Evolutionary conservation across 2,888 invertebrate species (phyloP), one percentile per base, ranked within the genome.

Genomic region (Nymphalis c-album): DNA sequence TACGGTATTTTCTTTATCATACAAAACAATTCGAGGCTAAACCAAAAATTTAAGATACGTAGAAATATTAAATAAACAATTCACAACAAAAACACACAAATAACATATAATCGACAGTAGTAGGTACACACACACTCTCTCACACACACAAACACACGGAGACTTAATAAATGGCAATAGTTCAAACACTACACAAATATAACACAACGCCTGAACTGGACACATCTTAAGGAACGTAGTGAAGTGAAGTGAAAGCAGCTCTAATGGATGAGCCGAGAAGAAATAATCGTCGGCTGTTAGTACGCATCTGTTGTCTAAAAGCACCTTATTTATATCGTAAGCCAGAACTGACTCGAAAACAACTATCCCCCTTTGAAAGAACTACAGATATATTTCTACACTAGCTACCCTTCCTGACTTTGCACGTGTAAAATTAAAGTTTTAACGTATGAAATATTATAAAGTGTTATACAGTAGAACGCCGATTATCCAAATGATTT

Each of bases 231-330:
- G 63, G 60, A 55, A 35, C 58, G 62, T 55, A 55, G 63, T 47
- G 65, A 63, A 60, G 63, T 47, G 65, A 63, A 60, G 68, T 63
- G 68, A 63, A 70, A 31, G 57, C 35, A 68, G 65, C 65, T 60
- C 68, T 71, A 71, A 71, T 71, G 70, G 70, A 68, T 68, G 68
- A 71, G 68, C 47, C 68, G 68, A 63, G 68, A 65, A 68, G 70
- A 68, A 71, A 71, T 71, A 71, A 71, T 71, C 70, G 70, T 62
- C 65, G 70, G 68, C 57, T 68, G 70, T 65, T 71, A 71, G 68
- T 65, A 71, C 70, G 70, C 65, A 68, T 71, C 70, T 71, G 68
- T 71, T 71, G 64, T 68, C 70, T 71, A 71, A 71, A 71, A 71
- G 70, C 70, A 65, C 70, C 63, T 68, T 71, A 70, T 70, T 70